phyloP scores from a whole-genome alignment of 2,797 vertebrate species.

The Helostoma temminkii region DNA sequence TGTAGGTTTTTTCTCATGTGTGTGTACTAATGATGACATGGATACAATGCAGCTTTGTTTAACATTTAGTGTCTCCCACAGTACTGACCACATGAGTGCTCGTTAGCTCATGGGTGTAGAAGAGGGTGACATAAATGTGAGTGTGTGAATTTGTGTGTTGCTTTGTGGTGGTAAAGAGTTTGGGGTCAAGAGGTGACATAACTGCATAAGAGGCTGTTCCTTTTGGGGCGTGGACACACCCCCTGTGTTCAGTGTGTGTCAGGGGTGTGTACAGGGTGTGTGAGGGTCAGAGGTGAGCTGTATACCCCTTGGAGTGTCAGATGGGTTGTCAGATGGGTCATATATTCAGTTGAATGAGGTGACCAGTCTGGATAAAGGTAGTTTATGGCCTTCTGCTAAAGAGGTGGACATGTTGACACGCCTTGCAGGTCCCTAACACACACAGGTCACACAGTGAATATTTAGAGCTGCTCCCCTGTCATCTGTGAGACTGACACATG shows the following conservation, averaged over 20 bases:
- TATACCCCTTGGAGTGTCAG: slow-evolving; percentile 64
- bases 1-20: too few species aligned
- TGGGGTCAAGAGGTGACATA: slow-evolving; percentile 63
- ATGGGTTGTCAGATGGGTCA: slow-evolving; percentile 73
- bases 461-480: slow-evolving; percentile 31
- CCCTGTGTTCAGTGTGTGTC: slow-evolving; percentile 33
- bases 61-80: slow-evolving; percentile 36
- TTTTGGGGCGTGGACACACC: slow-evolving; percentile 52
- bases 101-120: slow-evolving; percentile 19
- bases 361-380: slow-evolving; percentile 57
- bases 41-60: slow-evolving; percentile 73
- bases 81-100: slow-evolving; percentile 35
- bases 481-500: slow-evolving; percentile 30
- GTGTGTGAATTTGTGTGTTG: slow-evolving; percentile 46
- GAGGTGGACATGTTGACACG: slow-evolving; percentile 55
- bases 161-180: slow-evolving; percentile 40
- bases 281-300: slow-evolving; percentile 67
- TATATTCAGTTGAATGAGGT: slow-evolving; percentile 58
- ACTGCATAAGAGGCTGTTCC: slow-evolving; percentile 51
- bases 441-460: slow-evolving; percentile 50
- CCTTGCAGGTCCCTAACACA: slow-evolving; percentile 58
- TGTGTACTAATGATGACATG: slow-evolving; percentile 13
- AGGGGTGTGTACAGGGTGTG: slow-evolving; percentile 25
- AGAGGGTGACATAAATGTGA: slow-evolving; percentile 28
- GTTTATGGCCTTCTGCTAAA: slow-evolving; percentile 67